A percentile compares a stretch with the other conserved stretches of the same genome.
phyloP scores from a whole-genome alignment of 92 coral and sea anemone species.

The Porites lobata region DNA sequence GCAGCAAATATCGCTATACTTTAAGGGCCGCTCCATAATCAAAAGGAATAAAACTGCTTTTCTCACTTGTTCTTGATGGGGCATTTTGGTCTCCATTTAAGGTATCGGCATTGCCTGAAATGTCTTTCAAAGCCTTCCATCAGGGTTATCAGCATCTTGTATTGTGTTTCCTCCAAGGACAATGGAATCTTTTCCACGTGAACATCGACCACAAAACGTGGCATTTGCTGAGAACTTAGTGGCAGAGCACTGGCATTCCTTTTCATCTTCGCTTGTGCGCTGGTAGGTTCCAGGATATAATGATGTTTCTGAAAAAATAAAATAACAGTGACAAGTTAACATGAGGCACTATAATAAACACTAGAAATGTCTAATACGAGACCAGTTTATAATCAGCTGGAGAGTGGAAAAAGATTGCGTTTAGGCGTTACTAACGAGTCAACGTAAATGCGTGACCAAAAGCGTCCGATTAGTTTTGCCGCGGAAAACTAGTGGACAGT shows the following conservation, averaged over 20 bases:
- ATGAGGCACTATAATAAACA: too few species aligned
- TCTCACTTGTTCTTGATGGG: conserved; percentile 89
- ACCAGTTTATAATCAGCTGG: too few species aligned
- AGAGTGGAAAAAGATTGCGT: not conserved
- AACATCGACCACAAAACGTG: conserved; percentile 94
- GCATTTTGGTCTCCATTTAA: conserved; percentile 89
- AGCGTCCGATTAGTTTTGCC: too few species aligned
- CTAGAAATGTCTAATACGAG: too few species aligned
- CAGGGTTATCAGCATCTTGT: conserved; percentile 80
- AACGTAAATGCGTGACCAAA: too few species aligned
- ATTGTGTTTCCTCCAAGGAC: conserved; percentile 88
- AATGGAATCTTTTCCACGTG: conserved; percentile 91
- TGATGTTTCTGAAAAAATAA: conserved; percentile 75
- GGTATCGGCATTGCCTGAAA: conserved; percentile 85
- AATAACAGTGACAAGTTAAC: not conserved
- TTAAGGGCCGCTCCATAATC: too few species aligned
- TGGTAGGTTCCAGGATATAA: conserved; percentile 89
- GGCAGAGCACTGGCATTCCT: conserved; percentile 92
- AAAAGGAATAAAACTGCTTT: not conserved
- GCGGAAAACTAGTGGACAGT: too few species aligned
- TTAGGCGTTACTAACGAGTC: not conserved
- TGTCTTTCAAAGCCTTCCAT: conserved; percentile 93
- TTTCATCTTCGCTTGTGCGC: conserved; percentile 94
- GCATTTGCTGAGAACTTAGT: conserved; percentile 78
- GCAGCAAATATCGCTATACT: too few species aligned